These are phyloP conservation scores for Aricia agestis DNA, from an alignment of 1,140 invertebrate species.

Conservation along the genomic window DNA sequence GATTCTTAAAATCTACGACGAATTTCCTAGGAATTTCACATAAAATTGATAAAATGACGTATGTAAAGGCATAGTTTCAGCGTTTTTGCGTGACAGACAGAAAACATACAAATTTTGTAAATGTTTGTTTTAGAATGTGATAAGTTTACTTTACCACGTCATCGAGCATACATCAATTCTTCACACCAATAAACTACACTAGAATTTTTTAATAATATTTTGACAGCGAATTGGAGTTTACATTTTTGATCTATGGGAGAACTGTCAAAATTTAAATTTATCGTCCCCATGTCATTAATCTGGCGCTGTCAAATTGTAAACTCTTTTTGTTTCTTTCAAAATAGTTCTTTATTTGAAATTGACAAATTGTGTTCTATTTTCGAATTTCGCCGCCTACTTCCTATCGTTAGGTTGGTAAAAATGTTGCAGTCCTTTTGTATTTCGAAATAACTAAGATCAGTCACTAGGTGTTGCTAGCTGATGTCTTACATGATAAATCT, in stretches of 20 bases:
- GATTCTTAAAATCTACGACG: too few species aligned
- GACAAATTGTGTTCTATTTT: not conserved
- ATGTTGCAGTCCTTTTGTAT: not conserved
- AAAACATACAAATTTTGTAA: too few species aligned
- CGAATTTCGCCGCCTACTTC: not conserved
- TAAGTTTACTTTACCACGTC: not conserved
- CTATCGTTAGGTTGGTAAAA: not conserved
- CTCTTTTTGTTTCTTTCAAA: not conserved
- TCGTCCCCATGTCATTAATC: not conserved
- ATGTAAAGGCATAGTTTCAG: too few species aligned
- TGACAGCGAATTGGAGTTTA: not conserved
- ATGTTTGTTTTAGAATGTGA: not conserved
- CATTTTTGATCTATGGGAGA: not conserved
- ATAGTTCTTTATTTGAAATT: slow-evolving; percentile 4
- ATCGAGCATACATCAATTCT: not conserved
- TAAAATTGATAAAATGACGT: too few species aligned
- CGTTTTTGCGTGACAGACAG: too few species aligned
- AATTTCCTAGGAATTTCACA: too few species aligned
- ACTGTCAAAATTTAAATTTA: not conserved
- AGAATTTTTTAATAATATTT: not conserved
- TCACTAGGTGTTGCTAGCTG: not conserved
- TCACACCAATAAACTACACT: not conserved
- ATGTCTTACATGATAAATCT: not conserved
- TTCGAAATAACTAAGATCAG: not conserved
- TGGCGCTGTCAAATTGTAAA: not conserved